A percentile compares a stretch with the other conserved stretches of the same genome.
Evolutionary conservation across 1,140 invertebrate genomes (phyloP).

Genomic region (Sarcophaga bullata): DNA sequence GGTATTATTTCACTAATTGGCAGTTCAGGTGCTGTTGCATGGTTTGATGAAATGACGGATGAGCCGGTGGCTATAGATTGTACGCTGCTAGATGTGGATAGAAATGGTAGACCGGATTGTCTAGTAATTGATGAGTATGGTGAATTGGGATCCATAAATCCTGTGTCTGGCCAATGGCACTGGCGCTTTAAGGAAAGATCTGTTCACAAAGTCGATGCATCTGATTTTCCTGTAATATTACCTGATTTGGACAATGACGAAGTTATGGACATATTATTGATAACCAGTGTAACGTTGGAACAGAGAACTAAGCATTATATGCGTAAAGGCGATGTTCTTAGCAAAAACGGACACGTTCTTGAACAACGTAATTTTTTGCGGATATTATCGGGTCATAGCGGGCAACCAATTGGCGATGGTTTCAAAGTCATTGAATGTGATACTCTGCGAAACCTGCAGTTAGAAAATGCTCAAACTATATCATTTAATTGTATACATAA

Average conservation of each 20-base stretch:
- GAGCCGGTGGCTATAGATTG: conserved; percentile 78
- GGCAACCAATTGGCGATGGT: conserved; percentile 67
- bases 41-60: conserved; percentile 72
- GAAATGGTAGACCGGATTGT: conserved; percentile 76
- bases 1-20: conserved; percentile 73
- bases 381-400: conserved; percentile 71
- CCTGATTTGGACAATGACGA: conserved; percentile 78
- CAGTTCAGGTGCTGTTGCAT: conserved; percentile 71
- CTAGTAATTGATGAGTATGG: conserved; percentile 76
- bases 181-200: conserved; percentile 73
- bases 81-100: conserved; percentile 74
- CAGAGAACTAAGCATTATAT: conserved; percentile 54
- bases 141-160: conserved; percentile 75
- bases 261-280: conserved; percentile 74
- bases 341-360: conserved; percentile 49
- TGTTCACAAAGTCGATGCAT: conserved; percentile 66
- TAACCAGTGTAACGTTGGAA: conserved; percentile 64
- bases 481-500: conserved; percentile 69
- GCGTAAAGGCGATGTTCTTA: conserved; percentile 48
- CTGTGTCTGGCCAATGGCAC: conserved; percentile 70
- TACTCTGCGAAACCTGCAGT: conserved; percentile 64
- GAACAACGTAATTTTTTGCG: conserved; percentile 71
- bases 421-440: conserved; percentile 68
- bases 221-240: conserved; percentile 76
- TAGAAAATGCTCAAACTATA: conserved; percentile 56